A percentile compares a stretch with the other conserved stretches of the same genome.
phyloP scores from a whole-genome alignment of 92 coral and sea anemone genomes.

The Phymanthus crucifer region DNA sequence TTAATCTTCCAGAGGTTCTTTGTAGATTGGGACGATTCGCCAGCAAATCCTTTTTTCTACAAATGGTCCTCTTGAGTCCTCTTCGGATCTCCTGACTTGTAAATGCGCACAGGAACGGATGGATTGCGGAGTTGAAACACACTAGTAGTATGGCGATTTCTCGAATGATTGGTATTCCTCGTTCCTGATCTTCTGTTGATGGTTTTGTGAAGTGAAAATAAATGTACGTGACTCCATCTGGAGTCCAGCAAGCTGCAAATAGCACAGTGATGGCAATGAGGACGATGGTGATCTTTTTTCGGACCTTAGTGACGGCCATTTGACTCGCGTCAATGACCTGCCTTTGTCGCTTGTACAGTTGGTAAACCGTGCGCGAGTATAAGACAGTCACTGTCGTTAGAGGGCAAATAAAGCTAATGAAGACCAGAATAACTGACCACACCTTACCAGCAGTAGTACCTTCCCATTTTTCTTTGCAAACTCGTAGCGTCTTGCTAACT shows the following conservation, averaged over 20 bases:
- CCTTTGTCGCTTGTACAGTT: constrained; percentile 33
- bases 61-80: constrained; percentile 25
- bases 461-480: constrained; percentile 25
- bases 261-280: constrained; percentile 38
- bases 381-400: constrained; percentile 27
- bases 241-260: constrained; percentile 39
- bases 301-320: constrained; percentile 26
- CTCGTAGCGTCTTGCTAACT: not conserved
- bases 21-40: constrained; percentile 16
- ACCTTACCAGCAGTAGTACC: constrained; percentile 10
- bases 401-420: constrained; percentile 27
- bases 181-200: not conserved
- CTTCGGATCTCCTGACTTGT: constrained; percentile 39
- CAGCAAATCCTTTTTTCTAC: not conserved
- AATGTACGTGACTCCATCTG: constrained; percentile 36
- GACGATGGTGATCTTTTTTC: constrained; percentile 33
- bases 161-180: constrained; percentile 11
- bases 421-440: constrained; percentile 28
- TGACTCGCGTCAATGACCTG: constrained; percentile 26
- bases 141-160: constrained; percentile 33
- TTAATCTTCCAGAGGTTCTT: constrained; percentile 35
- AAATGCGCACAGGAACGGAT: constrained; percentile 42
- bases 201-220: constrained; percentile 1
- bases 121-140: constrained; percentile 41
- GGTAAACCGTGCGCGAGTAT: constrained; percentile 34